A percentile compares a stretch with the other conserved stretches of the same genome.
Conservation (phyloP, 2,888 invertebrate genomes). For the Cetonia aurata region DNA sequence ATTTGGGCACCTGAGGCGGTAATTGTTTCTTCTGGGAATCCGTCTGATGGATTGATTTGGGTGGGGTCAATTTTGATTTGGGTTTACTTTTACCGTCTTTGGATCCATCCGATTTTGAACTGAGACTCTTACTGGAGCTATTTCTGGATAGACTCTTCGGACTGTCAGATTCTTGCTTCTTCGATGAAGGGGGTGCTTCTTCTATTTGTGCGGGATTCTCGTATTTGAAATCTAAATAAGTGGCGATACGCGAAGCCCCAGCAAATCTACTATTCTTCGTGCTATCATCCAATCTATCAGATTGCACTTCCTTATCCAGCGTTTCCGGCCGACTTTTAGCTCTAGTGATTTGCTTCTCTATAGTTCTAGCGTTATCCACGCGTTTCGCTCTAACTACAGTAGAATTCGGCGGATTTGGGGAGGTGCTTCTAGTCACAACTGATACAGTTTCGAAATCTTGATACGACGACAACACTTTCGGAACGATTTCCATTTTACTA, state of each 20-base stretch:
- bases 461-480: slow-evolving; percentile 29
- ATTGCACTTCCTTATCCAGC: slow-evolving; percentile 80
- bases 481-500: background rate
- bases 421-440: slow-evolving; percentile 82
- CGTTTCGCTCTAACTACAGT: slow-evolving; percentile 75
- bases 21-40: slow-evolving; percentile 57
- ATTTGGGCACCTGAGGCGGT: slow-evolving; percentile 68
- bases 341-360: slow-evolving; percentile 78
- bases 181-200: slow-evolving; percentile 43
- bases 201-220: slow-evolving; percentile 60
- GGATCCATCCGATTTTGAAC: slow-evolving; percentile 49
- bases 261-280: slow-evolving; percentile 77
- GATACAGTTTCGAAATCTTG: slow-evolving; percentile 69
- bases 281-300: slow-evolving; percentile 78
- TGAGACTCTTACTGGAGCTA: slow-evolving; percentile 65
- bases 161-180: slow-evolving; percentile 54
- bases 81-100: slow-evolving; percentile 52
- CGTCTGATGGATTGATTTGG: slow-evolving; percentile 55
- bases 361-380: slow-evolving; percentile 79
- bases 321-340: slow-evolving; percentile 70
- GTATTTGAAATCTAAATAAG: slow-evolving; percentile 70
- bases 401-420: slow-evolving; percentile 78
- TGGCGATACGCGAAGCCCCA: slow-evolving; percentile 69
- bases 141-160: slow-evolving; percentile 65
- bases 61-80: slow-evolving; percentile 55